These are phyloP conservation scores for Apus apus DNA, from an alignment of 2,113 vertebrate genomes.

Conservation along the genomic window DNA sequence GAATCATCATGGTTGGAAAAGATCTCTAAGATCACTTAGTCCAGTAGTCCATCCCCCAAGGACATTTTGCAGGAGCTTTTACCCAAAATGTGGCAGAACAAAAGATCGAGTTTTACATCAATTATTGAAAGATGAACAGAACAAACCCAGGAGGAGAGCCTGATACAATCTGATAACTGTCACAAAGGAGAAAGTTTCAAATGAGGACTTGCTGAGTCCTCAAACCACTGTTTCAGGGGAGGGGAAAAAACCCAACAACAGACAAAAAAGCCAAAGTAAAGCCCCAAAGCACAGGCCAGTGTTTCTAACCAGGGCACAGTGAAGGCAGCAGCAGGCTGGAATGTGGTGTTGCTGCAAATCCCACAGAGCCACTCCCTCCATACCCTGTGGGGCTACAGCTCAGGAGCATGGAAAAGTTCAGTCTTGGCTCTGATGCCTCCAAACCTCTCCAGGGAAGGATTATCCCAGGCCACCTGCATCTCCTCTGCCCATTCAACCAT, in stretches of 20 bases:
- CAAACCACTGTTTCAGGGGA: neutral
- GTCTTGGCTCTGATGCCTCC: neutral
- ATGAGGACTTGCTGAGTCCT: neutral
- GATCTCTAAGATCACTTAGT: no score
- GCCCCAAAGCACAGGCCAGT: neutral
- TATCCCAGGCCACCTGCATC: neutral
- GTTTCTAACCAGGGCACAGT: neutral
- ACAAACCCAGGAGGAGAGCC: neutral
- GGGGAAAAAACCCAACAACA: neutral
- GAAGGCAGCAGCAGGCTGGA: neutral
- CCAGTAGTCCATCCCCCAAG: neutral
- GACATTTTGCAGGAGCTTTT: neutral
- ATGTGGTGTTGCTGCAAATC: slow-evolving; percentile 1
- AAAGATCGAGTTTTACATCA: neutral
- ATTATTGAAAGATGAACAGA: neutral
- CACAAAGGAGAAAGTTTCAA: neutral
- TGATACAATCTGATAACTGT: neutral
- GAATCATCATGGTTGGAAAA: no score
- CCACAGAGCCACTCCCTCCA: neutral
- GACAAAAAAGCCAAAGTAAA: neutral
- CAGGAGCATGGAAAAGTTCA: neutral
- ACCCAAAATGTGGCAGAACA: neutral
- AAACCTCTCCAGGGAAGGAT: neutral
- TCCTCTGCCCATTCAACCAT: neutral
- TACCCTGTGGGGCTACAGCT: fast-evolving